Percentiles rank a stretch among this genome's conserved stretches.
Conservation (phyloP, 1,140 invertebrate species). For the Protaetia brevitarsis region DNA sequence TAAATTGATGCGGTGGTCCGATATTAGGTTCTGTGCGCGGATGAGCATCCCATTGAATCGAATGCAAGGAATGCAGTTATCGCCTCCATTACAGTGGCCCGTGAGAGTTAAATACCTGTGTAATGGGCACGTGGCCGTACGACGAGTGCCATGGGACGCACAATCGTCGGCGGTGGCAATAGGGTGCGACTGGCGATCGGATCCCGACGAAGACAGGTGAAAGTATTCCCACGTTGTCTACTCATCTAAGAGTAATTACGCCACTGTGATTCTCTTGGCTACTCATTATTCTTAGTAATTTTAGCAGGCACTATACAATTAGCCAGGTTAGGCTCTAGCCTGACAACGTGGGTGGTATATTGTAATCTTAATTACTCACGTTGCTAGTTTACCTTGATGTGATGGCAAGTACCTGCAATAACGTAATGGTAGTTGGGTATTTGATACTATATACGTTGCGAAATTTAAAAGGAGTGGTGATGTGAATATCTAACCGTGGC, state of each 20-base stretch:
- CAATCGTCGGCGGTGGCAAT: conserved; percentile 16
- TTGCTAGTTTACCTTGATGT: too few species aligned
- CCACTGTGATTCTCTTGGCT: background rate
- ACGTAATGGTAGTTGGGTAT: too few species aligned
- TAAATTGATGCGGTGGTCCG: background rate
- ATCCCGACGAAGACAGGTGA: background rate
- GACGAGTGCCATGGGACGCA: conserved; percentile 37
- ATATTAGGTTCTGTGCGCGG: conserved; percentile 17
- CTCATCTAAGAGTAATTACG: background rate
- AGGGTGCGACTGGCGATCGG: conserved; percentile 1
- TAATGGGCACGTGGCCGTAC: conserved; percentile 39
- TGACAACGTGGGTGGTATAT: too few species aligned
- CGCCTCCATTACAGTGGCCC: conserved; percentile 37
- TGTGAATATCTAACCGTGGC: too few species aligned
- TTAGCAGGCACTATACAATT: too few species aligned
- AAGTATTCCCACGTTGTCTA: background rate
- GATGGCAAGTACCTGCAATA: too few species aligned
- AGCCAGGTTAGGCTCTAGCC: too few species aligned
- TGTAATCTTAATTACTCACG: too few species aligned
- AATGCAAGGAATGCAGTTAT: conserved; percentile 31
- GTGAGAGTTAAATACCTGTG: conserved; percentile 34
- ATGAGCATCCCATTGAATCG: conserved; percentile 20
- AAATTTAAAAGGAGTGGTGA: too few species aligned
- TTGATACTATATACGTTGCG: too few species aligned
- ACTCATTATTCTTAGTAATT: too few species aligned